Conservation (phyloP, 2,797 vertebrate genomes). For the Galaxias olidus region DNA sequence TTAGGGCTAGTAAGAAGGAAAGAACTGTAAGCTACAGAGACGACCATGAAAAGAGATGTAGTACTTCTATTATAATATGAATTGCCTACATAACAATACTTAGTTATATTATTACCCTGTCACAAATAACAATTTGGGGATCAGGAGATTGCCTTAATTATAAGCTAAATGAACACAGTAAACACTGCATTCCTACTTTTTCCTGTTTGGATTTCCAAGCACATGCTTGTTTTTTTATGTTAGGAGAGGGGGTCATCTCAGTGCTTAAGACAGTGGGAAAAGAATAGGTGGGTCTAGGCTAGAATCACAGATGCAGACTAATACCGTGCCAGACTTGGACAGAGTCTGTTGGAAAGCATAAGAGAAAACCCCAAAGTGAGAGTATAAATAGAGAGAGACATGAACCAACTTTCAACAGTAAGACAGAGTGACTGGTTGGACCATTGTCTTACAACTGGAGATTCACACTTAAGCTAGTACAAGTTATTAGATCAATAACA, state of each 20-base stretch:
- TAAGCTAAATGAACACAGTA: neutral
- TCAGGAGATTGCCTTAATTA: neutral
- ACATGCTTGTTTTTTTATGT: slow-evolving; percentile 6
- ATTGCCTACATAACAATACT: no score
- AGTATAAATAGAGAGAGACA: no score
- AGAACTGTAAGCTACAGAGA: slow-evolving; percentile 34
- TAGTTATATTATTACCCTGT: no score
- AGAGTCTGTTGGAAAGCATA: slow-evolving; percentile 76
- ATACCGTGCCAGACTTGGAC: slow-evolving; percentile 77
- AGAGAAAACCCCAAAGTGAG: slow-evolving; percentile 44
- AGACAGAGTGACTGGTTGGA: no score
- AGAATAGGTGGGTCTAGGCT: slow-evolving; percentile 66
- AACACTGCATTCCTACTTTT: slow-evolving; percentile 43
- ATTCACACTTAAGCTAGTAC: no score
- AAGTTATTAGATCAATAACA: no score
- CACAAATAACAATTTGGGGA: no score
- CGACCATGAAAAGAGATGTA: slow-evolving; percentile 9
- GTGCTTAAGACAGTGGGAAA: slow-evolving; percentile 57
- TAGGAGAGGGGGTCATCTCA: slow-evolving; percentile 52
- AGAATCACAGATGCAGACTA: slow-evolving; percentile 59
- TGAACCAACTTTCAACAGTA: no score
- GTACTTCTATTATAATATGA: no score
- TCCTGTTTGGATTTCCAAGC: slow-evolving; percentile 42
- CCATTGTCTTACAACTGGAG: no score
- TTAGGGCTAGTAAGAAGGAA: no score